Evolutionary conservation across 2,888 invertebrate genomes (phyloP), one percentile per base, ranked within the genome.

Genomic region (Ochropleura plecta): DNA sequence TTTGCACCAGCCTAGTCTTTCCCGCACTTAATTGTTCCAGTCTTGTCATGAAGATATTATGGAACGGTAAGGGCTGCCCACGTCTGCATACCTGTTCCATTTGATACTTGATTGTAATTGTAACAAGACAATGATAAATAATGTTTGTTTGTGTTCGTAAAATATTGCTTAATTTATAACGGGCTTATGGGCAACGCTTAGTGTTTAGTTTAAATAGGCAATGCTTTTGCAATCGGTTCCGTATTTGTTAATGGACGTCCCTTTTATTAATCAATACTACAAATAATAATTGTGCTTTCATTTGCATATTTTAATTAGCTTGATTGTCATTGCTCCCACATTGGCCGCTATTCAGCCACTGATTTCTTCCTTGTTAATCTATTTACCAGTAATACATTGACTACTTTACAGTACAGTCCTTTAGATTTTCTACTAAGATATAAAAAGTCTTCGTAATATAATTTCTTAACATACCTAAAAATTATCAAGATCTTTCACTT

Each of bases 21-120:
- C 75, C 59, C 49, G 76, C 46, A 53, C 48, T 57, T 82, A 82
- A 82, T 82, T 82, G 82, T 82, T 82, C 57, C 65, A 71, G 65
- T 62, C 71, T 76, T 49, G 80, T 70, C 76, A 82, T 84, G 63
- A 76, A 84, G 81, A 79, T 83, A 82, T 84, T 76, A 70, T 66
- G 53, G 81, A 83, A 83, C 82, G 81, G 82, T 82, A 80, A 83
- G 76, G 76, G 51, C 84, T 80, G 65, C 82, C 82, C 82, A 82
- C 84, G 84, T 82, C n/a, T 57, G 2, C 65, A 82, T 66, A 81
- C 81, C 79, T 65, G 81, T 71, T 68, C 77, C 20, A 44, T 76
- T 81, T 81, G 63, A 68, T 79, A 57, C 74, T 68, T 83, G 74
- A 70, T 70, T 70, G 40, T 83, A 83, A 83, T 81, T 83, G 70